Evolutionary conservation across 2,113 vertebrate genomes (phyloP), one percentile per base, ranked within the genome.

Genomic region (Picathartes gymnocephalus): DNA sequence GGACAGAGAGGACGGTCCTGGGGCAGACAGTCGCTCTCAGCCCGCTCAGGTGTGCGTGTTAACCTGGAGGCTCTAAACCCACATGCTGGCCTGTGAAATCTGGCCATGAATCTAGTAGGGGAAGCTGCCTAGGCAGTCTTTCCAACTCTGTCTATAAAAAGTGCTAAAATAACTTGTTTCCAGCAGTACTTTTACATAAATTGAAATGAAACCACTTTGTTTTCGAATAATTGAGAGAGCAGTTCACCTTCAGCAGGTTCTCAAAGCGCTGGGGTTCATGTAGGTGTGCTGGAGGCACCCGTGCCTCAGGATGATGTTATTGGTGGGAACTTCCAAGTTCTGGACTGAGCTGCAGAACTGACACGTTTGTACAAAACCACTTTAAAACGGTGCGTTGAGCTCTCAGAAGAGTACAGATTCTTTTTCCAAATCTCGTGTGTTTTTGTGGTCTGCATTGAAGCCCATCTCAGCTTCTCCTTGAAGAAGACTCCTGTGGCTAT

Each of bases 41-140:
- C 45, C 35, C 1, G 19, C 65, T 8, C 23, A 0, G 35, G 0
- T 30, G 77, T 11, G 51, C 6, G 0, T 0, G 6, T 2, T 9
- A 0, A 10, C 85, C 45, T 15, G 35, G 1, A 2, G 51, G 20
- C 47, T 66, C 40, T 5, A 2, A 22, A 10, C 7, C 27, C 37
- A 0, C 57, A 9, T 0, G 57, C 61, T 9, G 53, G 20, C 13
- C 27, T 48, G 37, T 22, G 92, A 20, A 6, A 14, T 21, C 28
- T 13, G 65, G 69, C 28, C 17, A 0, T 14, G 35, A 4, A 1
- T 23, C 2, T 1, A 1, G 37, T 0, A 8, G 16, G 56, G 61
- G 40, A 42, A 27, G 57, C 79, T 71, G 86, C 53, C 33, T 23
- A 22, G 54, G 37, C 68, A 30, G 40, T 11, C 77, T 12, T 68